Evolutionary conservation across 2,888 invertebrate genomes (phyloP), one percentile per base, ranked within the genome.

Genomic region (Drosophila ezoana): DNA sequence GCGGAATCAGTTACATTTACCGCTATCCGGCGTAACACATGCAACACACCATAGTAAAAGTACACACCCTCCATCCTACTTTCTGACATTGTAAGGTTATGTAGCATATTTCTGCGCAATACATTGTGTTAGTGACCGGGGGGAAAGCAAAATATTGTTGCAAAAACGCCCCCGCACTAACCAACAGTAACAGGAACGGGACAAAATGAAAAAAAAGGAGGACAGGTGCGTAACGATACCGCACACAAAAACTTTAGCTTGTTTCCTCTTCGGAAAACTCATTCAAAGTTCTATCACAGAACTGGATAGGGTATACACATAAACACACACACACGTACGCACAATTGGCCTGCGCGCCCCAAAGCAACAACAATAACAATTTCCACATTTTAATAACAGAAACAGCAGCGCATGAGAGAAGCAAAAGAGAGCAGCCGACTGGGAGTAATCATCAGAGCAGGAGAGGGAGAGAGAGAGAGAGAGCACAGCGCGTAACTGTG

Each of bases 351-450:
- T 41, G 67, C 72, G 62, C 48, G 49, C n/a, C 44, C 47, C 58
- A 74, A 71, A 65, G 58, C 57, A 77, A 54, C 49, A 66, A 70
- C 67, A 78, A 81, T 62, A 85, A 83, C 81, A 75, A 67, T 75
- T 72, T 67, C 44, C 56, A 64, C 54, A 60, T 52, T 76, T 66
- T 70, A 72, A 74, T 68, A 72, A 59, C 47, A 51, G 16, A 51
- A 28, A 20, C 60, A 47, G 28, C 37, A 49, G 33, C 20, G 43
- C 18, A 52, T 40, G 52, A 64, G 64, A 44, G 66, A 20, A 67
- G 52, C 13, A 23, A 32, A 32, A 48, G 63, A 44, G 41, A 53
- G 14, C 47, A 52, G 18, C 38, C 9, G 28, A 35, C 16, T 28
- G 58, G 16, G 20, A 37, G 40, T 33, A 18, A 57, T 38, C 16